Conservation (phyloP, 2,888 invertebrate genomes). For the Ommatoiulus sabulosus region DNA sequence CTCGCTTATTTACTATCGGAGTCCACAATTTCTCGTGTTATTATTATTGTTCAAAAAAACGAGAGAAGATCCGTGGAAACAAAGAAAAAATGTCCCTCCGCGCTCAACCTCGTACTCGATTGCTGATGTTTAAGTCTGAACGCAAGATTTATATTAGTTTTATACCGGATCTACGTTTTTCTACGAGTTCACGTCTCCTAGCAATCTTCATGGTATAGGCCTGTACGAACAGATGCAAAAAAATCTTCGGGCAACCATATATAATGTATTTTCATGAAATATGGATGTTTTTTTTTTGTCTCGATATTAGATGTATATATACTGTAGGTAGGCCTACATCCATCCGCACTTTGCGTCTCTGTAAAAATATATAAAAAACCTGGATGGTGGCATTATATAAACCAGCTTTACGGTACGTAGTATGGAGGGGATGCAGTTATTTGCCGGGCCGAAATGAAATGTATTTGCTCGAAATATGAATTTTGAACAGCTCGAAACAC, state of each 20-base stretch:
- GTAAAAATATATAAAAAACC: background rate
- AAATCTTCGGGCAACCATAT: background rate
- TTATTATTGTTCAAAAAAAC: background rate
- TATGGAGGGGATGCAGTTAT: background rate
- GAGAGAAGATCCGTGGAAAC: background rate
- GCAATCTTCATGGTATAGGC: background rate
- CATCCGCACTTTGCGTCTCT: background rate
- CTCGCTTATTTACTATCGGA: background rate
- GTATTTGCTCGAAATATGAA: background rate
- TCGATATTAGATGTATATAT: constrained; percentile 28
- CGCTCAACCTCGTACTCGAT: background rate
- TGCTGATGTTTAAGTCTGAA: background rate
- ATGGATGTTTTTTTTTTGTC: background rate
- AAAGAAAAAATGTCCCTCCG: background rate
- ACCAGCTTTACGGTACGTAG: background rate
- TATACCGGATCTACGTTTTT: background rate
- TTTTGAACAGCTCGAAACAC: constrained; percentile 29
- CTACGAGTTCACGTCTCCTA: background rate
- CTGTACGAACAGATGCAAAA: background rate
- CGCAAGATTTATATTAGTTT: background rate
- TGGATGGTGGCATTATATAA: background rate
- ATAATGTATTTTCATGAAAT: constrained; percentile 14
- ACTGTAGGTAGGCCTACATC: background rate
- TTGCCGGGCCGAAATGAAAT: background rate
- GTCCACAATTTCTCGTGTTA: background rate